Percentiles rank a stretch among this genome's conserved stretches.
Conservation (phyloP, 2,113 vertebrate genomes). For the Misgurnus anguillicaudatus region DNA sequence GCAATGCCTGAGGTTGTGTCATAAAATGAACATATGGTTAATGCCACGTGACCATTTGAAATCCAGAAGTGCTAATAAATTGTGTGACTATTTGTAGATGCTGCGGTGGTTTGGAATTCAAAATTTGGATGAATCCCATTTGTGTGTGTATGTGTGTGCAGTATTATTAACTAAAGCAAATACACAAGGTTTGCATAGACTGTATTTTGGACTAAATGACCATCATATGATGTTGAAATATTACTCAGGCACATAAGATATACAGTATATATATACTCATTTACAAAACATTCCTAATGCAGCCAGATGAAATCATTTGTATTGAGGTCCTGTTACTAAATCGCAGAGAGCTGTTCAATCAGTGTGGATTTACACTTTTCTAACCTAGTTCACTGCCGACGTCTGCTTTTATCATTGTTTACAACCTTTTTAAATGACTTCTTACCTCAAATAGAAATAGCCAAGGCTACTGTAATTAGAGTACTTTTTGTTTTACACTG, state of each 20-base stretch:
- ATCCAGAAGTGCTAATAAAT: background rate
- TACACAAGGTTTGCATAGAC: too few relatives aligned
- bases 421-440: background rate
- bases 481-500: too few relatives aligned
- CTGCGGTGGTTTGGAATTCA: background rate
- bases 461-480: constrained; percentile 13
- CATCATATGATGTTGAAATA: constrained; percentile 38
- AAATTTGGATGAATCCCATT: too few relatives aligned
- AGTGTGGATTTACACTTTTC: constrained; percentile 43
- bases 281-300: constrained; percentile 43
- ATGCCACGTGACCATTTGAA: background rate
- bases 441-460: constrained; percentile 9
- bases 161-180: too few relatives aligned
- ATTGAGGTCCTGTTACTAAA: constrained; percentile 39
- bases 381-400: constrained; percentile 38
- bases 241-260: constrained; percentile 47
- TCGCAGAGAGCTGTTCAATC: constrained; percentile 51
- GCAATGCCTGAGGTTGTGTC: background rate
- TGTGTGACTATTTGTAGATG: background rate
- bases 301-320: constrained; percentile 44
- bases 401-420: constrained; percentile 18
- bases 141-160: too few relatives aligned
- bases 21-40: background rate
- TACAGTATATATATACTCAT: constrained; percentile 13
- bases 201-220: too few relatives aligned